Evolutionary conservation across 2,113 vertebrate species (phyloP), one percentile per base, ranked within the genome.

Genomic region (Urocynchramus pylzowi): DNA sequence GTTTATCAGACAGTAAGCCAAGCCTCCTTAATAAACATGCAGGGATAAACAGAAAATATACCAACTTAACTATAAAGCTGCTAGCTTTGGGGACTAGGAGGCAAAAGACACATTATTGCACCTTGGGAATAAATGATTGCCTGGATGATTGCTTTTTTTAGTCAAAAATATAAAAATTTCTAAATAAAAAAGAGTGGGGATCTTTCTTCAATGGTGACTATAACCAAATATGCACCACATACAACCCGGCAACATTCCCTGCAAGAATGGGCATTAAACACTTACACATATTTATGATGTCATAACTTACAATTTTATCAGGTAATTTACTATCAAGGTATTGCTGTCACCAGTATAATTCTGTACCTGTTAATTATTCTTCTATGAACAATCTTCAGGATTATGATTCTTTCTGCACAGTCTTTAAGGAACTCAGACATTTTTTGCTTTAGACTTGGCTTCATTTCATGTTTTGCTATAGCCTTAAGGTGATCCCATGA

Each of bases 401-500:
- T 99, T 96, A 99, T 99, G 91, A 99, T 99, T 94, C 99, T 98
- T 96, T 99, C 99, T 53, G 99, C 99, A 90, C 99, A 99, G 95
- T 99, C 99, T 98, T 99, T 99, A 44, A 99, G 98, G 96, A 99
- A 99, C 94, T 99, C 99, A 0, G 99, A 99, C 99, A 99, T 99
- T 93, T 99, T 99, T 96, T 99, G 99, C 92, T 99, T 99, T 92
- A 99, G 95, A 53, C 97, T 98, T 64, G 98, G 98, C 90, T 99
- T 99, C 98, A 99, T 99, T 98, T 99, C 99, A 77, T 99, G 98
- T 96, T 99, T 99, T 65, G 99, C 98, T 85, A 99, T 99, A 95
- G 99, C 98, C 97, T 99, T 99, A 76, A 99, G 98, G 97, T 99
- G 99, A 98, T 99, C 99, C 99, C 99, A 99, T 10, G 99, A 99